phyloP scores from a whole-genome alignment of 1,140 invertebrate genomes.

The Scaptomyza montana region DNA sequence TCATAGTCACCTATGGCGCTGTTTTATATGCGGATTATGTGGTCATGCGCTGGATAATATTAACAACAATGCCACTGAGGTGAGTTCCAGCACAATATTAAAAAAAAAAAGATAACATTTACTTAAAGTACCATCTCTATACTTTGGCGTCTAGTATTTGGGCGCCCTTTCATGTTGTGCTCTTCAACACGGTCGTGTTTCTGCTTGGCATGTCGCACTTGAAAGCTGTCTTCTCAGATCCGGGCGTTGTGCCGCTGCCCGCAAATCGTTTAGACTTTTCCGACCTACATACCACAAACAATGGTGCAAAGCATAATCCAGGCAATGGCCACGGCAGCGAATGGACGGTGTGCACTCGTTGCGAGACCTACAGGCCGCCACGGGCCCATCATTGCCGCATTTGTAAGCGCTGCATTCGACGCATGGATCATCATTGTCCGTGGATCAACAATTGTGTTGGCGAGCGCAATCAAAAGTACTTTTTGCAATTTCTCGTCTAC shows the following conservation, averaged over 20 bases:
- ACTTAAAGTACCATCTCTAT: background rate
- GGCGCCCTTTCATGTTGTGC: conserved; percentile 92
- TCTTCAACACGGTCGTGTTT: conserved; percentile 92
- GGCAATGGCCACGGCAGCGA: conserved; percentile 85
- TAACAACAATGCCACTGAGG: conserved; percentile 93
- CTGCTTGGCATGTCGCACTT: conserved; percentile 91
- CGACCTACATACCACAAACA: conserved; percentile 89
- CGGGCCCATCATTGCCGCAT: conserved; percentile 95
- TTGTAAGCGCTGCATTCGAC: conserved; percentile 92
- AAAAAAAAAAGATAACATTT: background rate
- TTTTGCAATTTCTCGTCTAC: conserved; percentile 95
- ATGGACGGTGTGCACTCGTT: conserved; percentile 94
- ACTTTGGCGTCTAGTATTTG: conserved; percentile 87
- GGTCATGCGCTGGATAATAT: conserved; percentile 92
- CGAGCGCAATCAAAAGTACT: conserved; percentile 97
- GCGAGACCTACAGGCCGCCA: conserved; percentile 93
- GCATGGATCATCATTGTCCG: conserved; percentile 95
- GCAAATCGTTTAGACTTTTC: conserved; percentile 92
- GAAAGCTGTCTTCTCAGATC: conserved; percentile 94
- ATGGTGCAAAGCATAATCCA: conserved; percentile 64
- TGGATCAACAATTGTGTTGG: conserved; percentile 98
- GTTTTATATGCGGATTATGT: conserved; percentile 96
- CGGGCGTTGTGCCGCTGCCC: conserved; percentile 93
- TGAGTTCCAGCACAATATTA: conserved; percentile 77
- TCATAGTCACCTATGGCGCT: conserved; percentile 92